phyloP scores from a whole-genome alignment of 2,888 invertebrate genomes.

The Flexamia atlantica region DNA sequence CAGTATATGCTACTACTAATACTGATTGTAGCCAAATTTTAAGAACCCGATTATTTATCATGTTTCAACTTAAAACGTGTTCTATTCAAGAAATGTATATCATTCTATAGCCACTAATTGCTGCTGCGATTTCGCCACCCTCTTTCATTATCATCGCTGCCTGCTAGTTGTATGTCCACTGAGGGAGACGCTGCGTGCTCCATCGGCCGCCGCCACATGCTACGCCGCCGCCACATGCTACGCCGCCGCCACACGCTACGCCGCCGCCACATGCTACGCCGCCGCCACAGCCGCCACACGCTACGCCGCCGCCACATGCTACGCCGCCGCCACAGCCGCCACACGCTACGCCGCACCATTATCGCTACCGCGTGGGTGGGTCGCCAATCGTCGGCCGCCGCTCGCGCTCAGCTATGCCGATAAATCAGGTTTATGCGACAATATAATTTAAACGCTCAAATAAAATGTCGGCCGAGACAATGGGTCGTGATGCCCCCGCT shows the following conservation, averaged over 20 bases:
- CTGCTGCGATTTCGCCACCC: no score
- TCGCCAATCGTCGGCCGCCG: conserved; percentile 8
- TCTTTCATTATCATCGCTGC: no score
- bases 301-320: background rate
- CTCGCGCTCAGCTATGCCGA: conserved; percentile 39
- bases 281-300: background rate
- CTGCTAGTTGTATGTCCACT: no score
- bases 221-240: background rate
- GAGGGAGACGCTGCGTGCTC: no score
- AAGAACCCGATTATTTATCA: no score
- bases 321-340: background rate
- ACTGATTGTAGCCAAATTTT: no score
- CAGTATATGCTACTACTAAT: no score
- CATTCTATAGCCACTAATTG: no score
- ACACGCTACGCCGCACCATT: background rate
- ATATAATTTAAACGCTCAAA: conserved; percentile 54
- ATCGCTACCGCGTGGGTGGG: conserved; percentile 41
- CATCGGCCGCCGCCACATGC: background rate
- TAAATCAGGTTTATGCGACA: conserved; percentile 52
- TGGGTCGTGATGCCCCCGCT: conserved; percentile 42
- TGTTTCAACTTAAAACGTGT: no score
- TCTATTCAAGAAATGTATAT: no score
- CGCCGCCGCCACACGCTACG: background rate
- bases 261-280: background rate
- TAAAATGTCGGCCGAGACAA: conserved; percentile 50